Conservation (phyloP, 2,888 invertebrate species). For the Dugesia japonica region DNA sequence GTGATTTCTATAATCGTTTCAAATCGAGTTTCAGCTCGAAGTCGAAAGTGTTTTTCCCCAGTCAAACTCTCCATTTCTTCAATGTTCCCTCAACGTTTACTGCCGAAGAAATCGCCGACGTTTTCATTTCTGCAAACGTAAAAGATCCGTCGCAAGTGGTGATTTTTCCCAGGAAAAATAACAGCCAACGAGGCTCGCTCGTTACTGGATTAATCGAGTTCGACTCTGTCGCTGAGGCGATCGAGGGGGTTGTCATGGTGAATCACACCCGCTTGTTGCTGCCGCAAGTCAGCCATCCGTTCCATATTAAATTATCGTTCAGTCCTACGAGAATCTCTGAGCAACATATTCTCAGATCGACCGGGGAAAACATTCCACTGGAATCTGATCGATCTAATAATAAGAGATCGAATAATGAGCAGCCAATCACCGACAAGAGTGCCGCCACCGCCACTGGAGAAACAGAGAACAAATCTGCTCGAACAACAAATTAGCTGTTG, state of each 20-base stretch:
- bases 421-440: too few relatives aligned
- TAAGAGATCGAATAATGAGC: too few relatives aligned
- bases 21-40: slow-evolving; percentile 4
- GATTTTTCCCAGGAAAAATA: slow-evolving; percentile 28
- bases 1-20: not conserved
- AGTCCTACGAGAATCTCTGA: slow-evolving; percentile 27
- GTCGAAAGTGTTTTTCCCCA: slow-evolving; percentile 16
- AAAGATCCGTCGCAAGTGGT: slow-evolving; percentile 21
- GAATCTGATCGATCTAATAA: too few relatives aligned
- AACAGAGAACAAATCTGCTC: too few relatives aligned
- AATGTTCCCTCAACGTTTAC: slow-evolving; percentile 25
- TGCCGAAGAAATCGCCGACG: slow-evolving; percentile 17
- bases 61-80: slow-evolving; percentile 33
- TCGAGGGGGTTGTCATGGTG: slow-evolving; percentile 22
- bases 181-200: not conserved
- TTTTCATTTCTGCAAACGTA: not conserved
- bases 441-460: too few relatives aligned
- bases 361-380: not conserved
- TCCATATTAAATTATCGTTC: slow-evolving; percentile 34
- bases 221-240: slow-evolving; percentile 30
- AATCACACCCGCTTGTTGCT: slow-evolving; percentile 29
- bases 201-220: slow-evolving; percentile 32
- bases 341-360: slow-evolving; percentile 10
- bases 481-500: too few relatives aligned
- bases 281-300: slow-evolving; percentile 26